These are phyloP conservation scores for Meta bourneti DNA, from an alignment of 2,888 invertebrate species.

Conservation along the genomic window DNA sequence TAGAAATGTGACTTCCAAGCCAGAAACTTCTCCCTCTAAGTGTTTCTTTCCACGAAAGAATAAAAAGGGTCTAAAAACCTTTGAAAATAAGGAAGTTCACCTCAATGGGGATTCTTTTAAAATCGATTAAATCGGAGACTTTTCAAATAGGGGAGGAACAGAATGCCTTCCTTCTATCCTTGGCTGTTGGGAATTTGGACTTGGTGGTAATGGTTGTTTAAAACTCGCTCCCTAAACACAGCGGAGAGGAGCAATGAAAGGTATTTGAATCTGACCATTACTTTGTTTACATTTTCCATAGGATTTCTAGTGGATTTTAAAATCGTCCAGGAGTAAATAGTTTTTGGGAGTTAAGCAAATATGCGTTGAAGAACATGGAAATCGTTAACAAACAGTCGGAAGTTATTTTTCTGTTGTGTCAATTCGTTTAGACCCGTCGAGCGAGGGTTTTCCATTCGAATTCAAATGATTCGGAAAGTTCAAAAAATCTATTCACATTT, in stretches of 20 bases:
- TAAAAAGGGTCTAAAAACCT: neutral
- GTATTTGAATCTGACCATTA: neutral
- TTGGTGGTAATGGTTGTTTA: neutral
- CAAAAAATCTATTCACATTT: neutral
- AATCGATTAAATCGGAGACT: neutral
- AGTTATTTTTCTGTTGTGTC: neutral
- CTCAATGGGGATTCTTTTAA: neutral
- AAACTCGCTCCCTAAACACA: neutral
- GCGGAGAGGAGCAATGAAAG: neutral
- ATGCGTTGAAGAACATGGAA: neutral
- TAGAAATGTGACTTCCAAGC: neutral
- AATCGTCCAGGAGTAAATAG: neutral
- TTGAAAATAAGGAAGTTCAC: neutral
- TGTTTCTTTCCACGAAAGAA: neutral
- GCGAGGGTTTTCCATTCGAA: neutral
- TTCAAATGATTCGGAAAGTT: neutral
- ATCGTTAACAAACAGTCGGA: neutral
- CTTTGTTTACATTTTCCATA: neutral
- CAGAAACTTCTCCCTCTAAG: neutral
- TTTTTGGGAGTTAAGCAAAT: neutral
- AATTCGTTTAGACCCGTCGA: neutral
- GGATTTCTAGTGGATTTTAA: neutral
- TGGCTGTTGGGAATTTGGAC: neutral
- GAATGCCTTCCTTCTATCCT: neutral
- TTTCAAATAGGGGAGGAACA: neutral